Base-by-base conservation (phyloP, 2,113 vertebrate species). In the Clarias batrachus region DNA sequence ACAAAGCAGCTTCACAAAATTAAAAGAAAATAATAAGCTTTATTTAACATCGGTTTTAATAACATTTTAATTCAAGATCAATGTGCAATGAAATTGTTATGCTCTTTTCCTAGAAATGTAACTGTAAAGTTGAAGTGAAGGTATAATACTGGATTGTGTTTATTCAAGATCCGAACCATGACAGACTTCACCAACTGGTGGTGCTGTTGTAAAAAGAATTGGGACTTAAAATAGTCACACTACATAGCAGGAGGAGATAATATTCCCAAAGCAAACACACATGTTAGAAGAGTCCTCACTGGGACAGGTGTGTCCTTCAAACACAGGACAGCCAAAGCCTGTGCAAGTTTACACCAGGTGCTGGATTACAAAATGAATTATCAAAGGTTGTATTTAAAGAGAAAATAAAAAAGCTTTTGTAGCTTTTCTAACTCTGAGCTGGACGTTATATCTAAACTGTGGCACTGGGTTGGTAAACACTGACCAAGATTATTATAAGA, bases 231-330 rank as follows among this genome's bases (percentile, higher is more conserved):
- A 21, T 17, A 25, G 48, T 48, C 11, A 0, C 70, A 37, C 33
- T 37, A 62, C 33, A 56, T 62, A 25, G n/a, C 56, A 21, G 52
- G 30, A 23, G 33, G 19, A 37, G 56, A 62, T 84, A 73, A 73
- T 56, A 73, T 83, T 71, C 66, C 27, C 48, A 70, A 68, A 68
- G 16, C 81, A 70, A 56, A 70, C 48, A 68, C 23, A 63, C 30
- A 76, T 27, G 21, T 63, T 59, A 59, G 59, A 77, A 63, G 54
- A 66, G 1, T 76, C 71, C 13, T 74, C 83, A 73, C 12, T 76
- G 62, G 59, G 30, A 16, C 73, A 85, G 73, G 73, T 65, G 73
- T 85, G 84, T 85, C 60, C 37, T 65, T 23, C 83, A 62, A 65
- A 60, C 3, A 9, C 63, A 65, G 33, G 37, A 63, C 7, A 56